Evolutionary conservation across 2,888 invertebrate genomes (phyloP).

Genomic region (Liodrosophila aerea): DNA sequence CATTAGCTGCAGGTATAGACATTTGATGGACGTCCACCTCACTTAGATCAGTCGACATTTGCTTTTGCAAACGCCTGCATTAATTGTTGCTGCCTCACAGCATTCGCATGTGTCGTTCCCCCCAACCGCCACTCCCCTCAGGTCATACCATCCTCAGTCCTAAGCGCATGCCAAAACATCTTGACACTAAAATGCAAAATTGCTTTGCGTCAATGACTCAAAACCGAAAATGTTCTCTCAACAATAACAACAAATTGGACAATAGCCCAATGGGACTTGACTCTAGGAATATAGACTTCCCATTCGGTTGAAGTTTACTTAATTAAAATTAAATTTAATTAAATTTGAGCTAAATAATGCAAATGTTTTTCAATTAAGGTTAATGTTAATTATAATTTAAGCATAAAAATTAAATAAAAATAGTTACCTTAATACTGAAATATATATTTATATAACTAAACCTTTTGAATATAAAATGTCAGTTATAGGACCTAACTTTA

Average conservation of each 20-base stretch:
- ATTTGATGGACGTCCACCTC: conserved; percentile 41
- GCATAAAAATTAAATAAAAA: too few species aligned
- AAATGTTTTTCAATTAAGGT: too few species aligned
- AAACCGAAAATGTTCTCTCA: conserved; percentile 55
- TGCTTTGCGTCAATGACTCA: conserved; percentile 77
- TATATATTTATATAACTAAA: too few species aligned
- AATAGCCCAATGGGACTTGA: conserved; percentile 28
- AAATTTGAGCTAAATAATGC: too few species aligned
- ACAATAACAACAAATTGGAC: conserved; percentile 29
- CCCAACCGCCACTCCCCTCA: not conserved
- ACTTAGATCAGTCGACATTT: conserved; percentile 22
- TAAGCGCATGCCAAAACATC: conserved; percentile 54
- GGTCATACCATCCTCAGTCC: too few species aligned
- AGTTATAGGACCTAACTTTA: too few species aligned
- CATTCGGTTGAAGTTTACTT: too few species aligned
- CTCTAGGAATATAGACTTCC: too few species aligned
- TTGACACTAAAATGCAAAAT: conserved; percentile 78
- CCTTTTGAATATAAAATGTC: too few species aligned
- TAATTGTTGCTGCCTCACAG: conserved; percentile 73
- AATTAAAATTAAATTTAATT: too few species aligned
- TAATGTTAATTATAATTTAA: too few species aligned
- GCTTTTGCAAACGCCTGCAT: conserved; percentile 68
- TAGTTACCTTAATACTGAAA: too few species aligned
- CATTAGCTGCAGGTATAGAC: conserved; percentile 31
- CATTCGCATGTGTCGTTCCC: conserved; percentile 5